These are phyloP conservation scores for Cebus imitator DNA, from an alignment of 2,113 vertebrate genomes.

Conservation along the genomic window DNA sequence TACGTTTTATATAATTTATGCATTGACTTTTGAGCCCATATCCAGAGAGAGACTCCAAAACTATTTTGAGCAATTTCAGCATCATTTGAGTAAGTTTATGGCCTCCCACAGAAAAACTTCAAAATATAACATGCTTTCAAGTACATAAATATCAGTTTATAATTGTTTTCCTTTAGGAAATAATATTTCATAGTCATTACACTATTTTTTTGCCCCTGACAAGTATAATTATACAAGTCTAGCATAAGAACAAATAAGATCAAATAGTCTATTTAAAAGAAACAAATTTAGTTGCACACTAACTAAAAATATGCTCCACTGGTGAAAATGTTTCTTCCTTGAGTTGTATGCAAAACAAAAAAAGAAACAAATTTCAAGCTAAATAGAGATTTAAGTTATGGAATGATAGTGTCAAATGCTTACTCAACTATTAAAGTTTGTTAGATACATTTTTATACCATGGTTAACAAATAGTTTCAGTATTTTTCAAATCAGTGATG, in stretches of 20 bases:
- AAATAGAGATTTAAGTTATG: background rate
- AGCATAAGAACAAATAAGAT: background rate
- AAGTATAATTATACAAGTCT: background rate
- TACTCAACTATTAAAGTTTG: background rate
- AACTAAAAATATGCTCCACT: background rate
- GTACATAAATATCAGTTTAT: background rate
- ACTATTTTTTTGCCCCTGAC: background rate
- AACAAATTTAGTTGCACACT: background rate
- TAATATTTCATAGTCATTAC: background rate
- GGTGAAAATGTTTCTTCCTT: background rate
- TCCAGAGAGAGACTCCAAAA: background rate
- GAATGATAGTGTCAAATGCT: background rate
- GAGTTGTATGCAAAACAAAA: background rate
- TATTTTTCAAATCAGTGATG: background rate
- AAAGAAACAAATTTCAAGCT: background rate
- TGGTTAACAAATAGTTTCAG: background rate
- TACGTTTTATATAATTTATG: background rate
- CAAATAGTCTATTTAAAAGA: background rate
- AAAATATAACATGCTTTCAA: constrained; percentile 8
- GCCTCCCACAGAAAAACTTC: background rate
- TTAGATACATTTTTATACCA: background rate
- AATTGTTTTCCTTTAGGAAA: background rate
- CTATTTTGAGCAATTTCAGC: constrained; percentile 20
- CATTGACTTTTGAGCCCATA: background rate
- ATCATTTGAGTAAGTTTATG: background rate